These are phyloP conservation scores for Enteromius trimaculatus DNA, from an alignment of 2,797 vertebrate species.

Conservation along the genomic window DNA sequence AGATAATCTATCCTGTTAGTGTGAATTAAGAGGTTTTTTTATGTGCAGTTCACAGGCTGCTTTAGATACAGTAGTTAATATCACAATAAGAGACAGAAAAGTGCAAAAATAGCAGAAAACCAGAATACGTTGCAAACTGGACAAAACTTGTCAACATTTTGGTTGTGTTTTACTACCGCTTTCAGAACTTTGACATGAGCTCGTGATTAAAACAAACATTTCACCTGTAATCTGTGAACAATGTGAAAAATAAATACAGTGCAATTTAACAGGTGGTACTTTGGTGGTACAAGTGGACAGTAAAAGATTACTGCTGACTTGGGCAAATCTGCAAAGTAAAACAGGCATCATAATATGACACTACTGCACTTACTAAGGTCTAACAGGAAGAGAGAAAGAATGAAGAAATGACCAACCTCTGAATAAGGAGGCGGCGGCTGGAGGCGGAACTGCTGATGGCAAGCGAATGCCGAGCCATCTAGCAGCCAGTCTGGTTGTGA, in stretches of 20 bases:
- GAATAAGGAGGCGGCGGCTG: slow-evolving; percentile 84
- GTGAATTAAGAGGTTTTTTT: neutral
- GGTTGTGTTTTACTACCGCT: neutral
- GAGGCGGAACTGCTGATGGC: slow-evolving; percentile 81
- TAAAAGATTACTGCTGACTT: neutral
- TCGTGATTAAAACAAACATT: slow-evolving; percentile 5
- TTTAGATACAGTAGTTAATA: neutral
- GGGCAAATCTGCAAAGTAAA: slow-evolving; percentile 23
- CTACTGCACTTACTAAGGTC: too few species aligned
- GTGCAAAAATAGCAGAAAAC: neutral
- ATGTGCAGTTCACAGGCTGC: neutral
- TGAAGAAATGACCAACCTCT: slow-evolving; percentile 69
- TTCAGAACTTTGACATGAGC: neutral
- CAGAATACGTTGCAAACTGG: neutral
- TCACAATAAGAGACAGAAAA: neutral
- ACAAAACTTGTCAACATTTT: neutral
- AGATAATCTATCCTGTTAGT: neutral
- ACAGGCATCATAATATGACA: neutral
- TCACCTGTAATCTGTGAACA: neutral
- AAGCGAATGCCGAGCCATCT: slow-evolving; percentile 74
- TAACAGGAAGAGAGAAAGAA: neutral
- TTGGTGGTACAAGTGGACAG: neutral
- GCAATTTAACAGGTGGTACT: neutral
- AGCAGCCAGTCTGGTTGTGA: slow-evolving; percentile 70
- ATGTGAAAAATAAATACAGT: neutral